These are phyloP conservation scores for Agrotis puta DNA, from an alignment of 2,888 invertebrate species.

Conservation along the genomic window DNA sequence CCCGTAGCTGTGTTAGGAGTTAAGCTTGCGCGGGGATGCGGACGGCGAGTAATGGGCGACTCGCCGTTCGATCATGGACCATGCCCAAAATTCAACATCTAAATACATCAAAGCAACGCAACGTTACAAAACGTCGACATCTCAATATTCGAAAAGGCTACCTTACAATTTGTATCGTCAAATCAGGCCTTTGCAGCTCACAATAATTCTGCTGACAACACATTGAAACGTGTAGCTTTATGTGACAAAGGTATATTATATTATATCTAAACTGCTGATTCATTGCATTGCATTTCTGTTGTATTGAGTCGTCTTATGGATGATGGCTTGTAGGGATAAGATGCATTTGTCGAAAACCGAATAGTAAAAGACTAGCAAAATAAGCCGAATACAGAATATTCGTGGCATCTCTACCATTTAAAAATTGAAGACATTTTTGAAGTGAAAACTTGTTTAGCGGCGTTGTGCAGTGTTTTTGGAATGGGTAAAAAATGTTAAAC, in stretches of 20 bases:
- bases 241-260: too few species aligned
- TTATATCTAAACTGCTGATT: background rate
- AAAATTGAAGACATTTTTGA: too few species aligned
- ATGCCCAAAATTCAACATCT: background rate
- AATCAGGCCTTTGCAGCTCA: background rate
- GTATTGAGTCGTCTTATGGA: background rate
- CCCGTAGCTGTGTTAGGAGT: background rate
- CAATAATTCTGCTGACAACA: constrained; percentile 9
- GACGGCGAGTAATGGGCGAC: too few species aligned
- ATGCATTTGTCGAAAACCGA: background rate
- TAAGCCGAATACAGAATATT: too few species aligned
- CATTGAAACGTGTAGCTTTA: background rate
- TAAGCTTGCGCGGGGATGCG: too few species aligned
- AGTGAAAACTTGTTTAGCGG: too few species aligned
- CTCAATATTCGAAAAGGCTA: constrained; percentile 7
- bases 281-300: background rate
- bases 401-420: too few species aligned
- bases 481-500: too few species aligned
- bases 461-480: too few species aligned
- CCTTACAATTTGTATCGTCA: background rate
- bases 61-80: too few species aligned
- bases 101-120: constrained; percentile 1
- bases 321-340: background rate
- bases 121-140: background rate
- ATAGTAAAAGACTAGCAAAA: too few species aligned